A percentile compares a stretch with the other conserved stretches of the same genome.
These are phyloP conservation scores for Carassius carassius DNA, from an alignment of 2,113 vertebrate species.

Conservation along the genomic window DNA sequence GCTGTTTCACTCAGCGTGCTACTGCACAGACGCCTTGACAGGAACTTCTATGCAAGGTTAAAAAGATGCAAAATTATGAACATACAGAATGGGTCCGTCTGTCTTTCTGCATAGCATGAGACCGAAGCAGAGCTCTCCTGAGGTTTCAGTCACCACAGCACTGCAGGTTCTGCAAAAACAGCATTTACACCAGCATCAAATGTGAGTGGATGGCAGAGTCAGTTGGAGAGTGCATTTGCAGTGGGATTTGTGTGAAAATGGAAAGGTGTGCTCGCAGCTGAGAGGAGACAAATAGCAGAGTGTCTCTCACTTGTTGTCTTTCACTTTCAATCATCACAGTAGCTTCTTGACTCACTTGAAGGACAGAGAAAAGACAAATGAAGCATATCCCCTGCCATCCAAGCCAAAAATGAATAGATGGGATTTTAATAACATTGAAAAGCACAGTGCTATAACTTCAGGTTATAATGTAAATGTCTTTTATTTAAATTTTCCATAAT, in stretches of 20 bases:
- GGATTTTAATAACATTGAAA: not conserved
- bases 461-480: not conserved
- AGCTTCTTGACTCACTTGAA: not conserved
- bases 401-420: not conserved
- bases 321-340: conserved; percentile 24
- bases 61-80: conserved; percentile 59
- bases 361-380: conserved; percentile 5
- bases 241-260: conserved; percentile 14
- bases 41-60: conserved; percentile 53
- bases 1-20: conserved; percentile 25
- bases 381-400: not conserved
- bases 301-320: conserved; percentile 15
- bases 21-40: conserved; percentile 47
- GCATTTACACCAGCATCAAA: not conserved
- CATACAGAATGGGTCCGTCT: not conserved
- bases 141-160: conserved; percentile 28
- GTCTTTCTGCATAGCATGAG: conserved; percentile 17
- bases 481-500: conserved; percentile 22
- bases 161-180: conserved; percentile 17
- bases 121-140: conserved; percentile 16
- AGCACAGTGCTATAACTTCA: not conserved
- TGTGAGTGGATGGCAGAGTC: not conserved
- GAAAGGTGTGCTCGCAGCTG: conserved; percentile 23
- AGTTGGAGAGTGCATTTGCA: conserved; percentile 1
- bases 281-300: not conserved